Percentiles rank a stretch among this genome's conserved stretches.
These are phyloP conservation scores for Poecilobothrus nobilitatus DNA, from an alignment of 2,888 invertebrate genomes.

Conservation along the genomic window DNA sequence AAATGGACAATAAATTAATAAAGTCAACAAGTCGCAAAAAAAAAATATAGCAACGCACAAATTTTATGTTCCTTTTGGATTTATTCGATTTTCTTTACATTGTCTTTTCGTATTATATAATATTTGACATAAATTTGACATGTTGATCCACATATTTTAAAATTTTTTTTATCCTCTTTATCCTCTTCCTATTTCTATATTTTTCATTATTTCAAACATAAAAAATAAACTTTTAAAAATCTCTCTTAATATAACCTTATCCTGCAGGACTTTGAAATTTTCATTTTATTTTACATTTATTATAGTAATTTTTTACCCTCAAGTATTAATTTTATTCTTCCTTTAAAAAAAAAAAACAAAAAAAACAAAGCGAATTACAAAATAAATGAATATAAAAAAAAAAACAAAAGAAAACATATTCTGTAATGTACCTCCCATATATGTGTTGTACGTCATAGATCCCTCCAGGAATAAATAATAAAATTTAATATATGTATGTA, in stretches of 20 bases:
- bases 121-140: neutral
- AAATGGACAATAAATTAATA: neutral
- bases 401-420: too few species aligned
- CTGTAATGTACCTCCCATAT: neutral
- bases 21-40: neutral
- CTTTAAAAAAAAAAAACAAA: neutral
- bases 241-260: too few species aligned
- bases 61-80: neutral
- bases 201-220: too few species aligned
- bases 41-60: neutral
- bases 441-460: neutral
- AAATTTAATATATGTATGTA: neutral
- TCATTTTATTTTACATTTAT: neutral
- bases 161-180: neutral
- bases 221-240: neutral
- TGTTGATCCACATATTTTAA: neutral
- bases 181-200: too few species aligned
- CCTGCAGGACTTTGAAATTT: neutral
- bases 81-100: too few species aligned
- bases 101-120: too few species aligned
- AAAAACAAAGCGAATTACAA: neutral
- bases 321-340: conserved; percentile 1
- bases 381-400: too few species aligned
- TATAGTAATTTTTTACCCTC: neutral
- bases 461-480: conserved; percentile 4